phyloP scores from a whole-genome alignment of 2,888 invertebrate genomes.

The Monochamus alternatus region DNA sequence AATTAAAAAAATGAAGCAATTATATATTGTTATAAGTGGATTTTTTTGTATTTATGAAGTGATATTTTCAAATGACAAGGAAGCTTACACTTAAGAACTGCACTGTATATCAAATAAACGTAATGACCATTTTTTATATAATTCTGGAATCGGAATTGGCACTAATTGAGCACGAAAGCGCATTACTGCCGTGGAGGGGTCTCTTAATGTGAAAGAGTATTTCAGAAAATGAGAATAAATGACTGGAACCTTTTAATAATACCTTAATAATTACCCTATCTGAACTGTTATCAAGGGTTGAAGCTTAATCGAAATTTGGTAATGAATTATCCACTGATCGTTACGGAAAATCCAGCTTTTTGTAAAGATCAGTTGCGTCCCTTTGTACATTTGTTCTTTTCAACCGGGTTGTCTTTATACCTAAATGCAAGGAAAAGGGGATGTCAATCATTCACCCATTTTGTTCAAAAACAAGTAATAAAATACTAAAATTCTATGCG shows the following conservation, averaged over 20 bases:
- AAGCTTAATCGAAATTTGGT: constrained; percentile 13
- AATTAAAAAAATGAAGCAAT: too few relatives aligned
- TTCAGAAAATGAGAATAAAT: constrained; percentile 8
- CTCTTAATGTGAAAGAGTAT: constrained; percentile 6
- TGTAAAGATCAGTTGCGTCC: background rate
- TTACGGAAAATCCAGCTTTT: constrained; percentile 3
- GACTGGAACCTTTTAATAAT: constrained; percentile 12
- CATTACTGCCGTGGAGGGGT: background rate
- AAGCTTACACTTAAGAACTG: too few relatives aligned
- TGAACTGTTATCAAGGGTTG: constrained; percentile 11
- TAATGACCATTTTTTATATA: background rate
- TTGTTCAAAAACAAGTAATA: too few relatives aligned
- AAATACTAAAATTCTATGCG: too few relatives aligned
- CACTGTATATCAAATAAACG: too few relatives aligned
- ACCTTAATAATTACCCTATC: constrained; percentile 13
- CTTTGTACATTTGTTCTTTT: constrained; percentile 5
- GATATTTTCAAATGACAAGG: too few relatives aligned
- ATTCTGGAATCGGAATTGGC: background rate
- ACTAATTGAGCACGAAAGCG: constrained; percentile 9
- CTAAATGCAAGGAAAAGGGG: background rate
- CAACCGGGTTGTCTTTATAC: background rate
- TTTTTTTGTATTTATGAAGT: too few relatives aligned
- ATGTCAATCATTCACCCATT: background rate
- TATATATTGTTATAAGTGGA: too few relatives aligned
- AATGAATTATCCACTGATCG: constrained; percentile 7